Conservation (phyloP, 2,113 vertebrate genomes). For the Rhinolophus sinicus region DNA sequence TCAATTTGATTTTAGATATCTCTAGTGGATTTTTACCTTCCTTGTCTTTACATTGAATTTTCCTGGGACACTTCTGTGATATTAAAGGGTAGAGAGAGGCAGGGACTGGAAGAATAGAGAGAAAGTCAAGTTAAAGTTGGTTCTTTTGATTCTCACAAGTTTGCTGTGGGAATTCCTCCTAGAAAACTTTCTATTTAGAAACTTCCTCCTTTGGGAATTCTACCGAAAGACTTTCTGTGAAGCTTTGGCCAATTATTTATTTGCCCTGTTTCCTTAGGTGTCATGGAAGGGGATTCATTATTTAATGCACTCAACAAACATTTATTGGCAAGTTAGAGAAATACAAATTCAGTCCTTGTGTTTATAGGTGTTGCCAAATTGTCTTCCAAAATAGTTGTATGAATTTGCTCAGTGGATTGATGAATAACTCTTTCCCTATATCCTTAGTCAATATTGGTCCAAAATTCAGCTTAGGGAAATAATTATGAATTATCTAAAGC, state of each 20-base stretch:
- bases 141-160: neutral
- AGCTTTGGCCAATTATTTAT: neutral
- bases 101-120: neutral
- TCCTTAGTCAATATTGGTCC: neutral
- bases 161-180: neutral
- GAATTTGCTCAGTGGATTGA: neutral
- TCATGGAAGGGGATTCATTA: neutral
- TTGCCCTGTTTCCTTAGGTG: neutral
- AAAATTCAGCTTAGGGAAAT: neutral
- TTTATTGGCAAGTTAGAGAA: neutral
- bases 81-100: neutral
- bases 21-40: neutral
- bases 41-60: neutral
- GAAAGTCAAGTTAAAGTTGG: neutral
- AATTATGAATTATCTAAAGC: neutral
- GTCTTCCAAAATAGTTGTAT: neutral
- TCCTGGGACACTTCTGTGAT: neutral
- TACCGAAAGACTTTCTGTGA: neutral
- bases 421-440: neutral
- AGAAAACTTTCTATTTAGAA: slow-evolving; percentile 31
- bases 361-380: neutral
- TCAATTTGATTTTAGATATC: neutral
- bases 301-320: neutral
- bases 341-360: neutral
- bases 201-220: neutral